Conservation (phyloP, 2,888 invertebrate species). For the Lucinisca nassula region DNA sequence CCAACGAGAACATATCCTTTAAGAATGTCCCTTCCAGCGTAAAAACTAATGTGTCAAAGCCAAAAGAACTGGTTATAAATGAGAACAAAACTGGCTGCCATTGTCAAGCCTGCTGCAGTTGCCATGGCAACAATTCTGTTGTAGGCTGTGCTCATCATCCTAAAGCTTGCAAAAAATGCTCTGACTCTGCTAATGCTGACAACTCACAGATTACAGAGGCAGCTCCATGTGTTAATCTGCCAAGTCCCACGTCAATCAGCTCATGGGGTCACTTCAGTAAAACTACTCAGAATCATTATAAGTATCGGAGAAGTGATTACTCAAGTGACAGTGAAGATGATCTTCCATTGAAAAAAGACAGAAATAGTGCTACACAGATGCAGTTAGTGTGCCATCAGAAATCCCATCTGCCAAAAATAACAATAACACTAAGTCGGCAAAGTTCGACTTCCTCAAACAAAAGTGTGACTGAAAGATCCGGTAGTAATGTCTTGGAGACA, state of each 20-base stretch:
- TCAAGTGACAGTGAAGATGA: constrained; percentile 85
- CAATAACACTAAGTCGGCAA: constrained; percentile 53
- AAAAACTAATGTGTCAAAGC: neutral
- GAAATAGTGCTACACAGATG: constrained; percentile 26
- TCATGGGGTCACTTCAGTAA: constrained; percentile 83
- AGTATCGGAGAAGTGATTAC: constrained; percentile 83
- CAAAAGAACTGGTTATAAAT: neutral
- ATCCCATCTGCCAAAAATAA: constrained; percentile 69
- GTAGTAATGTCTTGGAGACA: constrained; percentile 2
- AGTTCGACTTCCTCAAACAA: constrained; percentile 54
- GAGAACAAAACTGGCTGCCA: constrained; percentile 55
- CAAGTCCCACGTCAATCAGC: constrained; percentile 70
- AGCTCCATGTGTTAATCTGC: constrained; percentile 41
- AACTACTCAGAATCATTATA: constrained; percentile 76
- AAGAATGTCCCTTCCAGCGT: neutral
- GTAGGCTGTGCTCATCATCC: constrained; percentile 46
- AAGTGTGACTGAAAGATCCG: constrained; percentile 42
- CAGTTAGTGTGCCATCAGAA: constrained; percentile 62
- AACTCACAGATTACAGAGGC: constrained; percentile 40
- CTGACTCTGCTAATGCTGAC: constrained; percentile 38
- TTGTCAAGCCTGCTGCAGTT: constrained; percentile 68
- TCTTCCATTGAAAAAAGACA: constrained; percentile 28
- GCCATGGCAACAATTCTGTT: constrained; percentile 45
- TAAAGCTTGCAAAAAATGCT: constrained; percentile 59
- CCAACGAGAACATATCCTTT: neutral